Evolutionary conservation across 2,888 invertebrate genomes (phyloP).

Genomic region (Cerastis rubricosa): DNA sequence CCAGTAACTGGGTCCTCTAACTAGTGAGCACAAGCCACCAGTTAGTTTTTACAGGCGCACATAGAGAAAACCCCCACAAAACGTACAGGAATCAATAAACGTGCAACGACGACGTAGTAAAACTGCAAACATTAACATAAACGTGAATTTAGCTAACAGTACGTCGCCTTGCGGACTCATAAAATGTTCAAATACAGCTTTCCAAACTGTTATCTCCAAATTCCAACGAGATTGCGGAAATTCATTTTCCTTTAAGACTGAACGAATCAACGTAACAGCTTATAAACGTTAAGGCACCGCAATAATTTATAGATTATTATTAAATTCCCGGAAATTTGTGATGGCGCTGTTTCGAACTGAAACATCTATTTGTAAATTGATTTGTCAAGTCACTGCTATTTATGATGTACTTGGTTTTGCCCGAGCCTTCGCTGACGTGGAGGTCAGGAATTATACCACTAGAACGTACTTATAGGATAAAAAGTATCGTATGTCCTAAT

Average conservation of each 20-base stretch:
- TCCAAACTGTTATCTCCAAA: slow-evolving; percentile 50
- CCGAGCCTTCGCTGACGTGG: not conserved
- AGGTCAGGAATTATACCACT: not conserved
- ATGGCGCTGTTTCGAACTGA: slow-evolving; percentile 13
- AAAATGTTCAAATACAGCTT: slow-evolving; percentile 53
- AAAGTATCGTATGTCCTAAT: not conserved
- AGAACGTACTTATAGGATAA: not conserved
- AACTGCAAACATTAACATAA: slow-evolving; percentile 50
- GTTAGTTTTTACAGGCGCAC: not conserved
- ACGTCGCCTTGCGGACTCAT: slow-evolving; percentile 41
- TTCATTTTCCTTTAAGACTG: slow-evolving; percentile 50
- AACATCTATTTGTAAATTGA: slow-evolving; percentile 33
- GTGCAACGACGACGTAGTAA: slow-evolving; percentile 13
- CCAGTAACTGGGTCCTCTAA: not conserved
- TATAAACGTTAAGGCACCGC: slow-evolving; percentile 37
- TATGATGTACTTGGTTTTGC: not conserved
- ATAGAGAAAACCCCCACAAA: not conserved
- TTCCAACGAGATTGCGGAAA: slow-evolving; percentile 51
- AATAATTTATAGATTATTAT: slow-evolving; percentile 60
- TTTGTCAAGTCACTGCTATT: slow-evolving; percentile 12
- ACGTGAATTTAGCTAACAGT: slow-evolving; percentile 39
- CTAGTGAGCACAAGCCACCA: not conserved
- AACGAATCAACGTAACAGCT: slow-evolving; percentile 53
- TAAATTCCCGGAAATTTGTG: slow-evolving; percentile 26
- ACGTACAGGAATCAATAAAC: slow-evolving; percentile 28